phyloP scores from a whole-genome alignment of 1,140 invertebrate genomes.

The Ruditapes philippinarum region DNA sequence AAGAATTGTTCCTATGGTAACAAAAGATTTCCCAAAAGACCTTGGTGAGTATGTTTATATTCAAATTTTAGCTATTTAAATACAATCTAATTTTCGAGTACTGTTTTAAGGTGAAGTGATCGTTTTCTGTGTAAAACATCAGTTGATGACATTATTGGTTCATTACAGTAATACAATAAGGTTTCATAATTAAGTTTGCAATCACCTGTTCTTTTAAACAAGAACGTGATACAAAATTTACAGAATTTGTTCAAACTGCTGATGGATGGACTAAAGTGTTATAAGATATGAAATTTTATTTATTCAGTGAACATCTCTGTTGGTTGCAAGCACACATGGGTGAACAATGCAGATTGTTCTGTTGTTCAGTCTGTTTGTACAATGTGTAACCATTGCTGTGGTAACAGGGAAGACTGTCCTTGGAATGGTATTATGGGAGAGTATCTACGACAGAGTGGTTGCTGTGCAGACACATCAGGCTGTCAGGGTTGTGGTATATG shows the following conservation, averaged over 20 bases:
- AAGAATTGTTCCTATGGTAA: slow-evolving; percentile 64
- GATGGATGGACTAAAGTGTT: no score
- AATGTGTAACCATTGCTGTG: slow-evolving; percentile 81
- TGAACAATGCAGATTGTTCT: slow-evolving; percentile 27
- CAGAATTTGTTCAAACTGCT: no score
- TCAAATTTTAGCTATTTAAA: no score
- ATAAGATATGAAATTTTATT: no score
- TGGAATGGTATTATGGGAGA: slow-evolving; percentile 77
- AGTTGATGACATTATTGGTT: no score
- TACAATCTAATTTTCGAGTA: no score
- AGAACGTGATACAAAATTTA: no score
- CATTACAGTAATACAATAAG: no score
- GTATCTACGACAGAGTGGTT: slow-evolving; percentile 76
- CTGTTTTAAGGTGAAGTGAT: no score
- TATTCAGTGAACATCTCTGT: slow-evolving; percentile 80
- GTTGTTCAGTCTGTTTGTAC: slow-evolving; percentile 79
- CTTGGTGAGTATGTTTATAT: slow-evolving; percentile 74
- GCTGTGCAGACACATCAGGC: slow-evolving; percentile 75
- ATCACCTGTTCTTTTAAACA: no score
- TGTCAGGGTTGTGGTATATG: slow-evolving; percentile 83
- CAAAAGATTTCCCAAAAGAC: slow-evolving; percentile 65
- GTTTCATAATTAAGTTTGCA: no score
- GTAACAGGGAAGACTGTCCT: slow-evolving; percentile 74
- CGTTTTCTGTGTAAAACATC: no score
- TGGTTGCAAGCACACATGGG: slow-evolving; percentile 81